These are phyloP conservation scores for Grammomys surdaster DNA, from an alignment of 2,113 vertebrate genomes.

Conservation along the genomic window DNA sequence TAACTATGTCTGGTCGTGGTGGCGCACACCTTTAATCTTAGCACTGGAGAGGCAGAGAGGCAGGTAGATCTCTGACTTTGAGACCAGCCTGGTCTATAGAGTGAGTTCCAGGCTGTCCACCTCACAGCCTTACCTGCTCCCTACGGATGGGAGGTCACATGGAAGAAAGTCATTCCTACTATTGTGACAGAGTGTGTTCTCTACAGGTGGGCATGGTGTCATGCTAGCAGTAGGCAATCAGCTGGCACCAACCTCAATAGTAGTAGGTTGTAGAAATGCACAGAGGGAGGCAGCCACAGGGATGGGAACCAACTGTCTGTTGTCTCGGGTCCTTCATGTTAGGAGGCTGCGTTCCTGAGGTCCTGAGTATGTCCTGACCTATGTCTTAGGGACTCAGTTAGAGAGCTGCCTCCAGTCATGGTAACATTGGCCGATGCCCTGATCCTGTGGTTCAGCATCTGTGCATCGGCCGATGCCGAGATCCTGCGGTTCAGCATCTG, in stretches of 20 bases:
- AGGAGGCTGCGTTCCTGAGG: neutral
- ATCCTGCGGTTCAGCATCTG: neutral
- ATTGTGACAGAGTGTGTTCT: neutral
- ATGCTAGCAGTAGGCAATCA: neutral
- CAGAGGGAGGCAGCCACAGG: neutral
- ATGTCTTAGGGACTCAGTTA: neutral
- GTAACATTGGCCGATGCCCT: too few species aligned
- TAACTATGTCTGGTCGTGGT: too few species aligned
- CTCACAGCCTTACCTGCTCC: neutral
- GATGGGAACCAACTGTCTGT: neutral
- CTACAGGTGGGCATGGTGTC: neutral
- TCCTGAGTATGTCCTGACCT: neutral
- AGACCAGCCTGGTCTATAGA: too few species aligned
- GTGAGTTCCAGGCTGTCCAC: neutral
- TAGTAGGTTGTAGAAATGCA: rapidly evolving
- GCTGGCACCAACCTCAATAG: neutral
- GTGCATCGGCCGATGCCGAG: too few species aligned
- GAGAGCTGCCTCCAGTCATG: neutral
- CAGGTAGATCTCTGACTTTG: too few species aligned
- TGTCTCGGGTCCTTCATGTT: neutral
- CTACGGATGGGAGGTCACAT: neutral
- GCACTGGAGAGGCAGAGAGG: too few species aligned
- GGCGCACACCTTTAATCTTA: too few species aligned
- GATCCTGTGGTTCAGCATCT: neutral
- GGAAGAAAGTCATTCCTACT: neutral